Evolutionary conservation across 2,797 vertebrate species (phyloP), one percentile per base, ranked within the genome.

Genomic region (Scleropages formosus): DNA sequence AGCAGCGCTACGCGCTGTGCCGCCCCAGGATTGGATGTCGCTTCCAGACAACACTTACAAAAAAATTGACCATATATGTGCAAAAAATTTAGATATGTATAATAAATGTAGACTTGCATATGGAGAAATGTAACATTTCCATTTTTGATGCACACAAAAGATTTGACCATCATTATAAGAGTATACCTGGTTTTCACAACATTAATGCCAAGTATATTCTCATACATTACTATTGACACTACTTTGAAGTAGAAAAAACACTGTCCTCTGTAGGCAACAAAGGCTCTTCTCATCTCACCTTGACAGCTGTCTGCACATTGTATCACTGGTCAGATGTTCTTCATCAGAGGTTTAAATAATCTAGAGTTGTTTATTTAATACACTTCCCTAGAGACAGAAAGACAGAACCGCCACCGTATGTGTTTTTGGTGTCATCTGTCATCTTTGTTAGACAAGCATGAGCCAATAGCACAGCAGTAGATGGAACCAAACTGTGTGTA

Each of bases 401-500:
- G 49, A 72, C 69, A 59, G 27, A 59, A 61, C 20, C 44, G 15
- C 39, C 18, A 22, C 44, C 53, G 24, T 26, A 71, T 71, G 27
- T 39, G 51, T 71, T 12, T 51, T 16, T 58, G 22, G 24, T 49
- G 22, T 26, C 27, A 18, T 71, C 26, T 11, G 26, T 71, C 56
- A 53, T 26, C 12, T n/a, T 70, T 31, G 20, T 8, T n/a, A 12
- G 15, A 4, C 11, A 16, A 56, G 51, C 15, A 56, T 60, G 70
- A 39, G 31, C 67, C 49, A 70, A 70, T 26, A 26, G 47, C 7
- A 44, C 56, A 24, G 1, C 20, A 22, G 56, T 60, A 9, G 53
- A 27, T 31, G 31, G 56, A 58, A 72, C 53, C 13, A 60, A 61
- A 15, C 22, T 56, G 67, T 27, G 67, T 51, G 46, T 69, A 39